These are phyloP conservation scores for Equus quagga DNA, from an alignment of 2,113 vertebrate genomes.

Conservation along the genomic window DNA sequence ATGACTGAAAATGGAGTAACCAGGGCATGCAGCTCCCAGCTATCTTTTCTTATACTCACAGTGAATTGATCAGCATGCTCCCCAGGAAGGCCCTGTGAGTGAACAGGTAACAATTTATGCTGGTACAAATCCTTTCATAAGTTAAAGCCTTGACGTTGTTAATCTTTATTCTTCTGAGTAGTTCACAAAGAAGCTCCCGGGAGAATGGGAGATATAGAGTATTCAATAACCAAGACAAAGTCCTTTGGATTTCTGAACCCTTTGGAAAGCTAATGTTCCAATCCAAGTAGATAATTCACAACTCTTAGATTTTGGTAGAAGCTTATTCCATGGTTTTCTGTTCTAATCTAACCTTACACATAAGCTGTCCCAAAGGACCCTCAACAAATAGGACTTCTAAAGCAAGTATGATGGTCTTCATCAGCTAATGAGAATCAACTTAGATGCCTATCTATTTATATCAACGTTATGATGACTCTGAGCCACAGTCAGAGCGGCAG, in stretches of 20 bases:
- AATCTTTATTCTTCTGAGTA: not conserved
- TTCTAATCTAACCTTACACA: not conserved
- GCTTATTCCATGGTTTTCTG: not conserved
- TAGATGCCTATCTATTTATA: not conserved
- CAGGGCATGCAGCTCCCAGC: fast-evolving
- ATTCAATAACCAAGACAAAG: not conserved
- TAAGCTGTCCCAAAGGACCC: not conserved
- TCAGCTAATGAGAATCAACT: not conserved
- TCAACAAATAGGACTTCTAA: not conserved
- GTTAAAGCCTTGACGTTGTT: not conserved
- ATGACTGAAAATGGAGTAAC: not conserved
- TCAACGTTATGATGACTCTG: not conserved
- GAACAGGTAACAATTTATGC: not conserved
- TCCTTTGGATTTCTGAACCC: not conserved
- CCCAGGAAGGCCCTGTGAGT: not conserved
- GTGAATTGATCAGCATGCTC: not conserved
- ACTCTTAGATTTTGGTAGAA: not conserved
- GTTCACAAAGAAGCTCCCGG: not conserved
- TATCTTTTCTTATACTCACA: not conserved
- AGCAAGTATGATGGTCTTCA: not conserved
- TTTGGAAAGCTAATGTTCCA: not conserved
- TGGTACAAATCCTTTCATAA: not conserved
- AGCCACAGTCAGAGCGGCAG: not conserved
- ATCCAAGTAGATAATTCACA: not conserved
- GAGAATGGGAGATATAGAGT: not conserved